Evolutionary conservation across 2,797 vertebrate genomes (phyloP).

Genomic region (Falco biarmicus): DNA sequence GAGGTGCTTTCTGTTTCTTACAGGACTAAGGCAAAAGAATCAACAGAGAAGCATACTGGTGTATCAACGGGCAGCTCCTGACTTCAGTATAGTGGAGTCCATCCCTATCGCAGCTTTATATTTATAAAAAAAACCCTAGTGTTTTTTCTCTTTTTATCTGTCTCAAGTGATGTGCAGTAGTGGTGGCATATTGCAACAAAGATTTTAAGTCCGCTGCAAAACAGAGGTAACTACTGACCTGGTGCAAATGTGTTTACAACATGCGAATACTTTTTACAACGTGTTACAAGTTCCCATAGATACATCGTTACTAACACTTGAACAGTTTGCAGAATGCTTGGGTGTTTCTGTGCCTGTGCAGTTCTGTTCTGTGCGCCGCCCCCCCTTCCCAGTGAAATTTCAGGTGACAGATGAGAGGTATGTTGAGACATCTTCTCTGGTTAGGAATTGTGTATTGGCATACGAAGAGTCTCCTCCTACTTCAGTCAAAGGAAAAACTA

Average conservation of each 20-base stretch:
- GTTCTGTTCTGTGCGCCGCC: background rate
- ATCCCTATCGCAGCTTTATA: background rate
- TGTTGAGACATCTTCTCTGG: background rate
- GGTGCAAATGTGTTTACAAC: background rate
- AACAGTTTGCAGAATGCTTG: background rate
- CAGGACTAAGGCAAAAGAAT: background rate
- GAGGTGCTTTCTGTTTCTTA: conserved; percentile 9
- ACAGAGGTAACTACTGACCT: background rate
- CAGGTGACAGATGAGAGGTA: background rate
- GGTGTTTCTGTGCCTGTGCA: background rate
- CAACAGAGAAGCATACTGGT: background rate
- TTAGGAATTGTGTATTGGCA: background rate
- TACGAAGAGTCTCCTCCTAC: background rate
- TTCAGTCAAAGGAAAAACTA: background rate
- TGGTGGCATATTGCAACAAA: background rate
- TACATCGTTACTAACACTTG: background rate
- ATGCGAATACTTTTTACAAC: background rate
- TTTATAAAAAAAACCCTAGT: background rate
- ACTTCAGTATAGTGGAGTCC: background rate
- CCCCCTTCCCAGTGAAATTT: background rate
- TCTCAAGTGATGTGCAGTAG: background rate
- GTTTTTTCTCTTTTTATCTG: background rate
- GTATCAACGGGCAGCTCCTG: background rate
- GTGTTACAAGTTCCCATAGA: background rate
- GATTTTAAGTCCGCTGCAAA: background rate